Evolutionary conservation across 2,797 vertebrate genomes (phyloP).

Genomic region (Typhlichthys subterraneus): DNA sequence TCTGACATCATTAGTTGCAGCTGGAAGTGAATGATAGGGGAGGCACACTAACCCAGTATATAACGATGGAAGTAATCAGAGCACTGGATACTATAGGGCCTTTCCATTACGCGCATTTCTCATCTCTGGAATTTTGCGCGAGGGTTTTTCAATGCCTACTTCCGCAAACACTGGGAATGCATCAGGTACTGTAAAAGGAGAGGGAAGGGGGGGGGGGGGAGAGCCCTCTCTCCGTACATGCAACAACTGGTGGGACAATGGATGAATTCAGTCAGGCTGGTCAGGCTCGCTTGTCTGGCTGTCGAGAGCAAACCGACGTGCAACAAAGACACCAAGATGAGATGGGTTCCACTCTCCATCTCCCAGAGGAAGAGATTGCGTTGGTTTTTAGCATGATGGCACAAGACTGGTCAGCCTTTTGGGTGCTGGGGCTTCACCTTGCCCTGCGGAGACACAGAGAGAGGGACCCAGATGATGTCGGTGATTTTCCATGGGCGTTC

Average conservation of each 20-base stretch:
- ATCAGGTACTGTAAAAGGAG: constrained; percentile 68
- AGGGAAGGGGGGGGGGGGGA: constrained; percentile 61
- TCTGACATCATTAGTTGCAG: constrained; percentile 77
- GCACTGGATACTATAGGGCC: constrained; percentile 32
- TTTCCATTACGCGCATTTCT: constrained; percentile 36
- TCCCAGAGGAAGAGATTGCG: constrained; percentile 64
- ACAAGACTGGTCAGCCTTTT: constrained; percentile 90
- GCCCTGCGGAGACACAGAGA: constrained; percentile 57
- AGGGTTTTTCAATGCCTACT: constrained; percentile 48
- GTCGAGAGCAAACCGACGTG: constrained; percentile 55
- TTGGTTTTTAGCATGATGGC: constrained; percentile 89
- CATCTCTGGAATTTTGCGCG: constrained; percentile 22
- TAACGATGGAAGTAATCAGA: constrained; percentile 56
- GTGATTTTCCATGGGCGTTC: not conserved
- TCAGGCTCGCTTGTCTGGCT: constrained; percentile 46
- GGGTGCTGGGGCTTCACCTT: constrained; percentile 87
- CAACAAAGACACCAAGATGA: constrained; percentile 64
- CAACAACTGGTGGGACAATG: constrained; percentile 86
- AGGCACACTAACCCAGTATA: constrained; percentile 38
- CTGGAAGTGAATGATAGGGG: constrained; percentile 59
- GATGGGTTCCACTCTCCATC: constrained; percentile 56
- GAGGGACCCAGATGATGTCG: constrained; percentile 2
- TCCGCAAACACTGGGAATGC: constrained; percentile 67
- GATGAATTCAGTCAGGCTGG: constrained; percentile 66
- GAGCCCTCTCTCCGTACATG: constrained; percentile 88